phyloP scores from a whole-genome alignment of 2,797 vertebrate genomes.

The Rhodeus uyekii region DNA sequence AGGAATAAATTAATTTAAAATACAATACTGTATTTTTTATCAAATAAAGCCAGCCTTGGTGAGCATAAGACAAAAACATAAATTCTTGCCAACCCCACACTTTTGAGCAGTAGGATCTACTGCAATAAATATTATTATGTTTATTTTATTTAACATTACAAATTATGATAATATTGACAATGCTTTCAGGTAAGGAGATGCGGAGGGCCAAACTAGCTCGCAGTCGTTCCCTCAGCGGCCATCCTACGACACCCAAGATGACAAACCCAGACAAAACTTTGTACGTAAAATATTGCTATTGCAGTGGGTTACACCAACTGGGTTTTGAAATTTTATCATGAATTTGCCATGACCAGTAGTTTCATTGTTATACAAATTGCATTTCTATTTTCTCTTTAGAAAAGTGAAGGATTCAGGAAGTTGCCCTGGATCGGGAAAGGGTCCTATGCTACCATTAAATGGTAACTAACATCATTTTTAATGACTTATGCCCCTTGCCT shows the following conservation, averaged over 20 bases:
- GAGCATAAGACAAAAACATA: background rate
- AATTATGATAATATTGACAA: conserved; percentile 53
- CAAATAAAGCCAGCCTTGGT: background rate
- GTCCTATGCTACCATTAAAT: conserved; percentile 67
- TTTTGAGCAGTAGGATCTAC: background rate
- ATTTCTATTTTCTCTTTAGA: conserved; percentile 59
- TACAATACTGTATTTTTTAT: background rate
- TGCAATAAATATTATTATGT: background rate
- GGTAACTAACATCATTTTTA: conserved; percentile 58
- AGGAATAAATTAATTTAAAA: background rate
- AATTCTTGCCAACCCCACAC: background rate
- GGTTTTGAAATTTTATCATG: background rate
- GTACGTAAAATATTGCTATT: conserved; percentile 54
- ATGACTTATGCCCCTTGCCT: background rate
- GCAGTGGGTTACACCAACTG: background rate
- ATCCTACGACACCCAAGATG: conserved; percentile 85
- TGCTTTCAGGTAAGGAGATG: conserved; percentile 85
- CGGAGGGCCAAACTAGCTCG: conserved; percentile 91
- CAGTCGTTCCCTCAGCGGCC: conserved; percentile 93
- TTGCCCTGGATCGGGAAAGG: conserved; percentile 67
- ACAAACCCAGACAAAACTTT: conserved; percentile 81
- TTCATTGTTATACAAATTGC: background rate
- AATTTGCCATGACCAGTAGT: background rate
- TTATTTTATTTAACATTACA: background rate
- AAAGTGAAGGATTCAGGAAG: conserved; percentile 72